These are phyloP conservation scores for Dendroctonus valens DNA, from an alignment of 1,140 invertebrate species.

Conservation along the genomic window DNA sequence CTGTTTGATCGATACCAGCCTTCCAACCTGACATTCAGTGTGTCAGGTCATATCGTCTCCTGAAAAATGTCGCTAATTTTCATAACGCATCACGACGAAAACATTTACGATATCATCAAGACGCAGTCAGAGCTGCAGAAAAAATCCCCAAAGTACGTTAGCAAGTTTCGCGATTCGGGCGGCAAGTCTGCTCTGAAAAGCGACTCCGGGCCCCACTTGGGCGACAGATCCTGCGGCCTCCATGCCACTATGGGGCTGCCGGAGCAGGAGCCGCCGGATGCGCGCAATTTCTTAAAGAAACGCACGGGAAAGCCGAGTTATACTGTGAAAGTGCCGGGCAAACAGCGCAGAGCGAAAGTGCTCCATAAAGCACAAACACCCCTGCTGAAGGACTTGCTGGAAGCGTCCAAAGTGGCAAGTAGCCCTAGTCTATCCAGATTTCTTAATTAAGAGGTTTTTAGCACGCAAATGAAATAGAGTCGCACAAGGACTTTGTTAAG, in stretches of 20 bases:
- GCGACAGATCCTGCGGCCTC: slow-evolving; percentile 18
- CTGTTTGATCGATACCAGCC: too few species aligned
- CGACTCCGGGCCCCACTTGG: background rate
- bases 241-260: slow-evolving; percentile 62
- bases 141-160: slow-evolving; percentile 34
- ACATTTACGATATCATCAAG: slow-evolving; percentile 51
- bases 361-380: slow-evolving; percentile 23
- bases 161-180: slow-evolving; percentile 16
- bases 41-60: too few species aligned
- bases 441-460: background rate
- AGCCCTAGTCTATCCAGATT: background rate
- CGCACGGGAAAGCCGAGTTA: slow-evolving; percentile 46
- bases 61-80: slow-evolving; percentile 52
- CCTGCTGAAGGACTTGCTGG: slow-evolving; percentile 21
- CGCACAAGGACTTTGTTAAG: slow-evolving; percentile 30
- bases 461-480: slow-evolving; percentile 14
- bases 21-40: too few species aligned
- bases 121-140: slow-evolving; percentile 34
- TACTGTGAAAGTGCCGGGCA: slow-evolving; percentile 3
- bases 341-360: slow-evolving; percentile 14
- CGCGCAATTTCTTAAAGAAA: slow-evolving; percentile 60
- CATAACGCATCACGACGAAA: slow-evolving; percentile 54
- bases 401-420: background rate
- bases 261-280: slow-evolving; percentile 55
- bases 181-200: background rate